Evolutionary conservation across 1,140 invertebrate species (phyloP).

Genomic region (Piezodorus guildinii): DNA sequence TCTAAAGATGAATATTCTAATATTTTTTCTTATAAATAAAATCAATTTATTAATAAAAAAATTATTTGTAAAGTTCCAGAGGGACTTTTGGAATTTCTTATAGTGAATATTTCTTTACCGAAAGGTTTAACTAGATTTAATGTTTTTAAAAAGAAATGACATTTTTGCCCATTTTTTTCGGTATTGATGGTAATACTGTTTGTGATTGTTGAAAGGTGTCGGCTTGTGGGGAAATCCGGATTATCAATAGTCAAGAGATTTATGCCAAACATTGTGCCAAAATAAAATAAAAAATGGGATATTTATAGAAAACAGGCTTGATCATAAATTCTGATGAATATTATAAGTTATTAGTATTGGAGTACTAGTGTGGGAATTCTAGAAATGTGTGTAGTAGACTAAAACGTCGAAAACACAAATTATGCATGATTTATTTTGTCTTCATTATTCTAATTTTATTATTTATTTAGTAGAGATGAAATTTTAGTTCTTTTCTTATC

Average conservation of each 20-base stretch:
- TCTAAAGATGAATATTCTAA: constrained; percentile 9
- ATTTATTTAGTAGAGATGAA: too few relatives aligned
- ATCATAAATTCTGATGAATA: constrained; percentile 12
- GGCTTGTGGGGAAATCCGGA: constrained; percentile 1
- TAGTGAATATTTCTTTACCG: constrained; percentile 11
- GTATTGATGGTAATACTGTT: constrained; percentile 1
- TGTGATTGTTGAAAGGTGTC: constrained; percentile 1
- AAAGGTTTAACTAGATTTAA: constrained; percentile 7
- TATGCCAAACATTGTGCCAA: neutral
- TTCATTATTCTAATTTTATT: neutral
- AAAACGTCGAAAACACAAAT: constrained; percentile 9
- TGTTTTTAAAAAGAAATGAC: constrained; percentile 8
- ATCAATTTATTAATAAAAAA: constrained; percentile 15
- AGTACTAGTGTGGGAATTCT: constrained; percentile 10
- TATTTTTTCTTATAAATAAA: constrained; percentile 2
- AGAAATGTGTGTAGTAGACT: constrained; percentile 10
- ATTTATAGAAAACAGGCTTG: constrained; percentile 13
- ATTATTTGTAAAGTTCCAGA: constrained; percentile 15
- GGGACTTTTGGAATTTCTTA: constrained; percentile 14
- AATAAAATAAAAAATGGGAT: constrained; percentile 7
- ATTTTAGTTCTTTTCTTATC: neutral
- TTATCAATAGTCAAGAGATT: constrained; percentile 5
- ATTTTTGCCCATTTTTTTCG: constrained; percentile 1
- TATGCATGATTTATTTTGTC: constrained; percentile 4
- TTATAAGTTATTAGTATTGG: constrained; percentile 12